Evolutionary conservation across 1,140 invertebrate genomes (phyloP).

Genomic region (Caenorhabditis latens): DNA sequence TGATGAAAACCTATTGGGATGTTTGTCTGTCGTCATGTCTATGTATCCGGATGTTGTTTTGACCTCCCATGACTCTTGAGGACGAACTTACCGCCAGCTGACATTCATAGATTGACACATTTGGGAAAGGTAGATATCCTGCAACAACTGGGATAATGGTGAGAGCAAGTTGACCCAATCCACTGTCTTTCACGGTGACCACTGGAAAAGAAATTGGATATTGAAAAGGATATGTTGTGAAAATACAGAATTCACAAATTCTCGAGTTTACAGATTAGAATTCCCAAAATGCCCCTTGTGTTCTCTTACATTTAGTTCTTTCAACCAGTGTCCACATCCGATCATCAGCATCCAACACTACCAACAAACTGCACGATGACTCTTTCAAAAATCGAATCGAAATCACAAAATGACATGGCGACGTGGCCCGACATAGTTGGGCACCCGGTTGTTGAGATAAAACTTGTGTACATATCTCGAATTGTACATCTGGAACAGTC

Average conservation of each 20-base stretch:
- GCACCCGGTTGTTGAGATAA: slow-evolving; percentile 74
- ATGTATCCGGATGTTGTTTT: background rate
- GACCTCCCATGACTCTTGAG: background rate
- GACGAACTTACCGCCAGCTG: background rate
- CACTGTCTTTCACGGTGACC: slow-evolving; percentile 71
- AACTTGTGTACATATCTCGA: slow-evolving; percentile 75
- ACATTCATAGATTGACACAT: slow-evolving; percentile 70
- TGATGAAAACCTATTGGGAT: too few species aligned
- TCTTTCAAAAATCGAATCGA: slow-evolving; percentile 69
- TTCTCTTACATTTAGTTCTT: slow-evolving; percentile 34
- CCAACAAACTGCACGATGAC: slow-evolving; percentile 41
- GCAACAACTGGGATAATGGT: slow-evolving; percentile 72
- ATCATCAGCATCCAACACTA: slow-evolving; percentile 58
- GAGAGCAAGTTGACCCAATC: slow-evolving; percentile 73
- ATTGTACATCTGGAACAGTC: slow-evolving; percentile 66
- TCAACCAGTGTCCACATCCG: slow-evolving; percentile 59
- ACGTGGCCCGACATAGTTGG: slow-evolving; percentile 67
- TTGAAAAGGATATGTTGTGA: too few species aligned
- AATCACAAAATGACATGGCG: slow-evolving; percentile 73
- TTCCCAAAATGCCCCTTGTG: background rate
- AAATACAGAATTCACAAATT: too few species aligned
- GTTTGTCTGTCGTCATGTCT: background rate
- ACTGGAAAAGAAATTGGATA: background rate
- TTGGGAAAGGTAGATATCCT: slow-evolving; percentile 75
- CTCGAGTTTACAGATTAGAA: background rate